Conservation (phyloP, 1,140 invertebrate species). For the Microplitis mediator region DNA sequence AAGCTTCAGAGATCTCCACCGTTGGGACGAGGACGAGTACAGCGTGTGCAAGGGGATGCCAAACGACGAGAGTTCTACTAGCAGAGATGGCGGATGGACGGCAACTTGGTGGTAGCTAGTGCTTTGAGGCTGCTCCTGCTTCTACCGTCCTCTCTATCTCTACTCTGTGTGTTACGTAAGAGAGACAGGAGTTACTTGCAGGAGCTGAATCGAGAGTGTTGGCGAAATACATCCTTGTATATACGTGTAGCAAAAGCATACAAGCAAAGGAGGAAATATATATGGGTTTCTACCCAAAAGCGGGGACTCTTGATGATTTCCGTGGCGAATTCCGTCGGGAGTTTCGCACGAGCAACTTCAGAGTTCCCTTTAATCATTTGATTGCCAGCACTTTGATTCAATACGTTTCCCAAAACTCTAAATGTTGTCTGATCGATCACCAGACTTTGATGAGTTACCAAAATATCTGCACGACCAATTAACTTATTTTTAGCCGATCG, state of each 20-base stretch:
- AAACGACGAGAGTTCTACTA: slow-evolving; percentile 2
- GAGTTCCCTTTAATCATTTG: slow-evolving; percentile 59
- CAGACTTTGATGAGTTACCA: too few species aligned
- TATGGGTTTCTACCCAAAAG: slow-evolving; percentile 3
- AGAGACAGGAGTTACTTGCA: neutral
- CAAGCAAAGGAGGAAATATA: too few species aligned
- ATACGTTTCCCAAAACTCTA: neutral
- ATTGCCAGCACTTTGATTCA: slow-evolving; percentile 49
- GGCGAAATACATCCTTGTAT: neutral
- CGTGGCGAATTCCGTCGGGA: slow-evolving; percentile 57
- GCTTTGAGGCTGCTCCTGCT: neutral
- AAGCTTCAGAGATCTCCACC: slow-evolving; percentile 35
- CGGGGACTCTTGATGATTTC: slow-evolving; percentile 43
- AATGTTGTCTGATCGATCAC: neutral
- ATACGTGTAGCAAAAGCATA: neutral
- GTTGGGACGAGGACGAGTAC: slow-evolving; percentile 15
- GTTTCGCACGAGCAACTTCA: slow-evolving; percentile 42
- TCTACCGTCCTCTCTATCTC: neutral
- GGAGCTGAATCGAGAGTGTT: slow-evolving; percentile 1
- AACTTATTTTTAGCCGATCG: neutral
- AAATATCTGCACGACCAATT: too few species aligned
- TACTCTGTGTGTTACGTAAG: neutral
- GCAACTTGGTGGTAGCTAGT: slow-evolving; percentile 37
- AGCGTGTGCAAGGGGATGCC: slow-evolving; percentile 3
- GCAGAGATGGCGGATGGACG: slow-evolving; percentile 36